These are phyloP conservation scores for Tachysurus vachellii DNA, from an alignment of 2,113 vertebrate species.

Conservation along the genomic window DNA sequence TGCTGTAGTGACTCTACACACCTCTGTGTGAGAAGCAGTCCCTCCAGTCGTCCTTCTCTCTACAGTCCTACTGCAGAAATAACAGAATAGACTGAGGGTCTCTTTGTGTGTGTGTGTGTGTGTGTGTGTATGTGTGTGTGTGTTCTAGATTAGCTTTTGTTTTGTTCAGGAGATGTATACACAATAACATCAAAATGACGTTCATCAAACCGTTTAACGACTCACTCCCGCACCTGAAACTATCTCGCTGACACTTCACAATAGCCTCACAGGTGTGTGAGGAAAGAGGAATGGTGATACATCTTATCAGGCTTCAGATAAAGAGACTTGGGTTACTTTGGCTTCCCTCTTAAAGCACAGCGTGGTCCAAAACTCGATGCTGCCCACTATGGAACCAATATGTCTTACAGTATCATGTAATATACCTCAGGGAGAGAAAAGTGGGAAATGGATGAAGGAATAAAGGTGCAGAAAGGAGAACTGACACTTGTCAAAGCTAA, in stretches of 20 bases:
- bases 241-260: conserved; percentile 60
- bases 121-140: conserved; percentile 45
- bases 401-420: conserved; percentile 52
- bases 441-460: conserved; percentile 47
- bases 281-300: conserved; percentile 61
- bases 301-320: conserved; percentile 67
- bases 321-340: conserved; percentile 66
- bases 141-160: conserved; percentile 62
- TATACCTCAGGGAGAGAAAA: conserved; percentile 39
- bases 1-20: conserved; percentile 9
- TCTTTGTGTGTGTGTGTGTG: conserved; percentile 54
- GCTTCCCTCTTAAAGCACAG: conserved; percentile 45
- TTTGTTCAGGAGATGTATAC: conserved; percentile 56
- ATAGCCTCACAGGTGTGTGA: conserved; percentile 72
- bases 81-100: conserved; percentile 48
- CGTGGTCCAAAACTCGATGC: conserved; percentile 22
- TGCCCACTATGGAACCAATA: conserved; percentile 39
- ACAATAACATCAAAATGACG: conserved; percentile 68
- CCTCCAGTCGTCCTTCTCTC: conserved; percentile 31
- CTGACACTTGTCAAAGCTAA: conserved; percentile 58
- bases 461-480: conserved; percentile 45
- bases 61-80: conserved; percentile 53
- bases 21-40: conserved; percentile 34
- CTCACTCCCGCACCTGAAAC: conserved; percentile 67
- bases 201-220: conserved; percentile 67